phyloP scores from a whole-genome alignment of 2,797 vertebrate species.

The Miichthys miiuy region DNA sequence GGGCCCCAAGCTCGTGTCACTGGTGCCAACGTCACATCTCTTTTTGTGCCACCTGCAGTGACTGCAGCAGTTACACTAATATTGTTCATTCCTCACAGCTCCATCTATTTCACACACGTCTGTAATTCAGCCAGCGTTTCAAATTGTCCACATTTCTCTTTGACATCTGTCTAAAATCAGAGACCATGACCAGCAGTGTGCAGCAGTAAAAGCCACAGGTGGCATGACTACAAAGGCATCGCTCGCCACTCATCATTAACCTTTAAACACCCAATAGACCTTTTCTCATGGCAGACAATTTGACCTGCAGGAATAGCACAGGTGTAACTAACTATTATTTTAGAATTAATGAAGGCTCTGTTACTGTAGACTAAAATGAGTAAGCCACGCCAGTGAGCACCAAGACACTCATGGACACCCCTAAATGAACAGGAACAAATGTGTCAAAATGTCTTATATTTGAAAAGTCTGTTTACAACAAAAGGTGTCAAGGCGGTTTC shows the following conservation, averaged over 20 bases:
- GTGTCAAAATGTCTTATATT: background rate
- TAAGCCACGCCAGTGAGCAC: background rate
- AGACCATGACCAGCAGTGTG: constrained; percentile 39
- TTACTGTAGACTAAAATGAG: constrained; percentile 23
- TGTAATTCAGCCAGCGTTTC: constrained; percentile 59
- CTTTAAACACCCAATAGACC: constrained; percentile 61
- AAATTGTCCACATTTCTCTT: constrained; percentile 52
- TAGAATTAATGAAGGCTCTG: constrained; percentile 45
- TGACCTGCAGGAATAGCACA: constrained; percentile 49
- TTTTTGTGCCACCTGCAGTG: constrained; percentile 41
- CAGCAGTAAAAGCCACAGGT: constrained; percentile 55
- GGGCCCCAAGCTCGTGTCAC: constrained; percentile 22
- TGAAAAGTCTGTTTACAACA: constrained; percentile 26
- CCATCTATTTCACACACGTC: constrained; percentile 40
- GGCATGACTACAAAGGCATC: constrained; percentile 37
- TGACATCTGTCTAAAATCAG: constrained; percentile 61
- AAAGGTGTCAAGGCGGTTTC: background rate
- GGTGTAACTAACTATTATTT: constrained; percentile 39
- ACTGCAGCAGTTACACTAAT: constrained; percentile 41
- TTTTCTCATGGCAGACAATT: constrained; percentile 50
- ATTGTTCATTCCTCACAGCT: constrained; percentile 45
- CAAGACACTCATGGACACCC: background rate
- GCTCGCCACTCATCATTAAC: constrained; percentile 60
- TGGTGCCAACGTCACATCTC: constrained; percentile 41
- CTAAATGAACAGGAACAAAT: background rate